Conservation (phyloP, 2,797 vertebrate species). For the Euphonia xanthogaster region DNA sequence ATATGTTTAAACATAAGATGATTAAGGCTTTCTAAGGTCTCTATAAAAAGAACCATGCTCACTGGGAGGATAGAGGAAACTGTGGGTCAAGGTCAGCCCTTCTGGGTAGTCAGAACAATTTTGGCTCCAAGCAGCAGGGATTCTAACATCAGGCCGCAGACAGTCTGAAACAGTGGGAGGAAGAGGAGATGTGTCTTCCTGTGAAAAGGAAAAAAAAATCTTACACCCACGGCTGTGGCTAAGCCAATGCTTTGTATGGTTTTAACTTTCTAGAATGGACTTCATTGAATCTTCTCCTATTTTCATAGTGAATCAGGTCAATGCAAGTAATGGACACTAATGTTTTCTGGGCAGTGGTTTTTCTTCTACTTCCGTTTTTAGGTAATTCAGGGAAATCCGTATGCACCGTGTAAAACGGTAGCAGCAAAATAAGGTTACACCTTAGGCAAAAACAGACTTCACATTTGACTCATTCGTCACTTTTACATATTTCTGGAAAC, state of each 20-base stretch:
- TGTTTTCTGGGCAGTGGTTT: slow-evolving; percentile 57
- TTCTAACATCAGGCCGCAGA: slow-evolving; percentile 90
- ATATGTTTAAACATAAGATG: slow-evolving; percentile 76
- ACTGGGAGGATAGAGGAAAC: slow-evolving; percentile 94
- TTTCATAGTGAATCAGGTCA: slow-evolving; percentile 74
- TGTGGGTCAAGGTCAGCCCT: slow-evolving; percentile 75
- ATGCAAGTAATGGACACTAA: slow-evolving; percentile 38
- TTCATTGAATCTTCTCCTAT: slow-evolving; percentile 69
- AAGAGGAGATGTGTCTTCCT: slow-evolving; percentile 75
- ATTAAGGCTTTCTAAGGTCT: slow-evolving; percentile 74
- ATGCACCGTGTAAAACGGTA: slow-evolving; percentile 38
- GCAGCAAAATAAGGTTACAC: not conserved
- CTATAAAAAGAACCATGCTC: slow-evolving; percentile 81
- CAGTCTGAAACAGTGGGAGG: slow-evolving; percentile 80
- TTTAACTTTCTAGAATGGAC: slow-evolving; percentile 69
- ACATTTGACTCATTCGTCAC: not conserved
- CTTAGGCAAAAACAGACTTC: not conserved
- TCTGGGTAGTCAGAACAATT: slow-evolving; percentile 81
- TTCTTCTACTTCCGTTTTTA: slow-evolving; percentile 26
- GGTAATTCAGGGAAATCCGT: slow-evolving; percentile 69
- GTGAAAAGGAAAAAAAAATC: slow-evolving; percentile 54
- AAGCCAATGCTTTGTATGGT: slow-evolving; percentile 54
- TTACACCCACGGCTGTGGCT: slow-evolving; percentile 74
- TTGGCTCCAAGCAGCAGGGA: slow-evolving; percentile 82
- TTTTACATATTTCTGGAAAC: slow-evolving; percentile 39